Base-by-base conservation (phyloP, 1,140 invertebrate species). In the Scaptomyza montana region DNA sequence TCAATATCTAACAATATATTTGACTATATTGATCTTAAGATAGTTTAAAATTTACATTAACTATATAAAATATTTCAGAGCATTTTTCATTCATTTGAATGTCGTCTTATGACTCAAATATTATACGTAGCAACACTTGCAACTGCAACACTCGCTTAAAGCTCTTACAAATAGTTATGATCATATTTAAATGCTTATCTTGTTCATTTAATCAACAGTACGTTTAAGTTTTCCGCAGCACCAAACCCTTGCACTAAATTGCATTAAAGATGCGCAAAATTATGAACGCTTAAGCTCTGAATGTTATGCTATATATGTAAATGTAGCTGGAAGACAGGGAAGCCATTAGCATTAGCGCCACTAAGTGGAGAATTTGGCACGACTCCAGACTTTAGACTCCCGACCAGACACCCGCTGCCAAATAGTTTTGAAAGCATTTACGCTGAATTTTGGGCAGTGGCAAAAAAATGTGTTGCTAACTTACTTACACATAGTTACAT, bases 331-430 rank as follows among this genome's bases (percentile, higher is more conserved):
- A 47, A 43, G 70, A 49, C 61, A 50, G 81, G 69, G 69, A 60
- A 80, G 73, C 81, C 82, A 85, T 85, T 85, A 81, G 81, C 81
- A 81, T 87, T 87, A 81, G 78, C 67, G 77, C 55, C 78, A 65
- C 74, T 67, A 81, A 81, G 76, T 76, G 67, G 74, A 72, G 77
- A 72, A 72, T 76, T 86, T 86, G 82, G 81, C 78, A 12, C 3
- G 6, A 12, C 21, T 81, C 81, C 81, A 86, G 56, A 33, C 30
- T 5, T 33, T 6, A 5, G 30, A 30, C 39, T 46, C 45, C 79
- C 30, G 6, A 33, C 7, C 33, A 36, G 33, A 36, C 33, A 68
- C 78, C 76, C 72, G 49, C 77, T 72, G 80, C 76, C 80, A 76
- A 84, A 64, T 53, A 73, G 53, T 36, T 68, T 62, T 73, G 70